phyloP scores from a whole-genome alignment of 2,797 vertebrate species.

The Vireo griseus region DNA sequence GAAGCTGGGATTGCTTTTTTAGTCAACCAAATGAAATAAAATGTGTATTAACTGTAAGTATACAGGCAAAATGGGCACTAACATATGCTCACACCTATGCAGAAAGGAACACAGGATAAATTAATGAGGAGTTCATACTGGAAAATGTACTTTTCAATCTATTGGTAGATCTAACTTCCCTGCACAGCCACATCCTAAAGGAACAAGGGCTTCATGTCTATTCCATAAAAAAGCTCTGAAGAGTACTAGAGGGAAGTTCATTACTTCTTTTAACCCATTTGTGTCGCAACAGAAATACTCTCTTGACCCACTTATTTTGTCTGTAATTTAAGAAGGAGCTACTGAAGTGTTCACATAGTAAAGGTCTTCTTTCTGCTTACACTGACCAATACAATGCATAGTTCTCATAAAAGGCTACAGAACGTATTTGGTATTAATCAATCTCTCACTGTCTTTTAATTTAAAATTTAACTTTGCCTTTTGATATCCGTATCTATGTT shows the following conservation, averaged over 20 bases:
- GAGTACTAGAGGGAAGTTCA: not conserved
- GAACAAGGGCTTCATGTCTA: not conserved
- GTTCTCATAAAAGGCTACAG: not conserved
- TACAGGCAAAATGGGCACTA: not conserved
- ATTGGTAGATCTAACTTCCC: not conserved
- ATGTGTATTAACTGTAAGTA: not conserved
- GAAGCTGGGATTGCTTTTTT: not conserved
- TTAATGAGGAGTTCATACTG: not conserved
- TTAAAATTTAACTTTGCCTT: not conserved
- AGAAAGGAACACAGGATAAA: not conserved
- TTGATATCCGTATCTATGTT: not conserved
- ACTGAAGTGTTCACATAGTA: not conserved
- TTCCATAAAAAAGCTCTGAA: accelerated
- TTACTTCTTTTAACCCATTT: not conserved
- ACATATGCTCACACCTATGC: not conserved
- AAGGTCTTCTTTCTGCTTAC: not conserved
- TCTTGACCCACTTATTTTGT: not conserved
- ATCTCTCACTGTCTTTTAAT: not conserved
- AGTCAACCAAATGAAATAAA: not conserved
- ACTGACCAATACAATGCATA: not conserved
- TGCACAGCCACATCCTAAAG: not conserved
- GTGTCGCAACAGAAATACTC: not conserved
- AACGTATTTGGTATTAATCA: not conserved
- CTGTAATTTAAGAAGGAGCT: not conserved
- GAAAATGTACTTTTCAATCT: not conserved